Percentiles rank a stretch among this genome's conserved stretches.
phyloP scores from a whole-genome alignment of 2,113 vertebrate genomes.

The Crocuta crocuta region DNA sequence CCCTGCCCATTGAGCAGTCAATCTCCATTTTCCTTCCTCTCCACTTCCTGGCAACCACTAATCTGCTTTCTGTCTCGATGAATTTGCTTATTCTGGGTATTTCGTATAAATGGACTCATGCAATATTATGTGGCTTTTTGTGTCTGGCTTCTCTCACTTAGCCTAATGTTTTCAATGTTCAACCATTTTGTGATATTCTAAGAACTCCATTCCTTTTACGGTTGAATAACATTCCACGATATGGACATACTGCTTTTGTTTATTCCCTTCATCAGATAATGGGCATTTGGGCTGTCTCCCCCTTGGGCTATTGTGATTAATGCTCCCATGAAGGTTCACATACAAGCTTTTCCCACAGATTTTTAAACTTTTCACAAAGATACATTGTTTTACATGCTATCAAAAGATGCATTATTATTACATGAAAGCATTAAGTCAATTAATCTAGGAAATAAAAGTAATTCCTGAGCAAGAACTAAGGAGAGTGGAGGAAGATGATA shows the following conservation, averaged over 20 bases:
- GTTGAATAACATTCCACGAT: not conserved
- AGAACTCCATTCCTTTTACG: not conserved
- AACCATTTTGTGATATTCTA: not conserved
- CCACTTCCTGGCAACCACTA: not conserved
- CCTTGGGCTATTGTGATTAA: not conserved
- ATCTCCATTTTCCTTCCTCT: accelerated
- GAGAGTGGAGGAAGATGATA: not conserved
- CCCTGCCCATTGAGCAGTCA: not conserved
- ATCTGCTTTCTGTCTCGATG: not conserved
- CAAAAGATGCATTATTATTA: not conserved
- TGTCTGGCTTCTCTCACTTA: not conserved
- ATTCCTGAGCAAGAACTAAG: not conserved
- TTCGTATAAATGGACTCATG: not conserved
- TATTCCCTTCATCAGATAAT: not conserved
- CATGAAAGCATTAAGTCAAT: not conserved
- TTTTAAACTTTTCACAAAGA: not conserved
- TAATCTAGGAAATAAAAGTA: not conserved
- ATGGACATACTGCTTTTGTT: not conserved
- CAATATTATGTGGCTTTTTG: not conserved
- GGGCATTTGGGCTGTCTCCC: not conserved
- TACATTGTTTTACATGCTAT: not conserved
- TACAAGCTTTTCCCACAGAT: not conserved
- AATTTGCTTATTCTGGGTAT: not conserved
- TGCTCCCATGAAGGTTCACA: not conserved
- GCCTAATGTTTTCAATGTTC: not conserved